Evolutionary conservation across 2,797 vertebrate genomes (phyloP), one percentile per base, ranked within the genome.

Genomic region (Danio albolineatus): DNA sequence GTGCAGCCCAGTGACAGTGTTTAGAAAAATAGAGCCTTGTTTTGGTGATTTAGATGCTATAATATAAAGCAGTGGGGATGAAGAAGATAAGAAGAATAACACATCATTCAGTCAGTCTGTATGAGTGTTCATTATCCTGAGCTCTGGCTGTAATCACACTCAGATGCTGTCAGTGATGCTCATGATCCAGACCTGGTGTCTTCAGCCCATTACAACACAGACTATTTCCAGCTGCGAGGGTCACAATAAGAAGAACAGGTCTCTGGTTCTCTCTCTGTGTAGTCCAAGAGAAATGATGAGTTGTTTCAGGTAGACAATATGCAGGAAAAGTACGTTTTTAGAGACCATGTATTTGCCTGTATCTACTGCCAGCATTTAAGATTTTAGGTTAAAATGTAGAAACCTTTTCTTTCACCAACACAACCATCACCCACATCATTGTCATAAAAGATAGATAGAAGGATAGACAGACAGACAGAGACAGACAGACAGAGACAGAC

Each of bases 131-230:
- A 82, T 86, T 85, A 82, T 62, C 71, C 54, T 38, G 43, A 70
- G 57, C 54, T 73, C 71, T 53, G 53, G 10, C 72, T 62, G 62
- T 85, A 83, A 84, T 86, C 62, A 76, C 73, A 67, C 57, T 19
- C 76, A 69, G 81, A 59, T 73, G 84, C 79, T 73, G 85, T 84
- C 79, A 69, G 36, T 84, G 82, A 85, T 38, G 46, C 43, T 73
- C 57, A 64, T 79, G 61, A 39, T 65, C 19, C 60, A 75, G 80
- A 48, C 59, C 56, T 64, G 19, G 62, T 79, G 76, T 78, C 78
- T 71, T 76, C 51, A 46, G 64, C 62, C 56, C 72, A 70, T 85
- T 82, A 73, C 28, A 71, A 28, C 28, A 28, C 21, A 2, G 44
- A 71, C 78, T 85, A 73, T 79, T 84, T 79, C 81, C 84, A 84